A percentile compares a stretch with the other conserved stretches of the same genome.
These are phyloP conservation scores for Pollimyrus isidori DNA, from an alignment of 2,113 vertebrate species.

Conservation along the genomic window DNA sequence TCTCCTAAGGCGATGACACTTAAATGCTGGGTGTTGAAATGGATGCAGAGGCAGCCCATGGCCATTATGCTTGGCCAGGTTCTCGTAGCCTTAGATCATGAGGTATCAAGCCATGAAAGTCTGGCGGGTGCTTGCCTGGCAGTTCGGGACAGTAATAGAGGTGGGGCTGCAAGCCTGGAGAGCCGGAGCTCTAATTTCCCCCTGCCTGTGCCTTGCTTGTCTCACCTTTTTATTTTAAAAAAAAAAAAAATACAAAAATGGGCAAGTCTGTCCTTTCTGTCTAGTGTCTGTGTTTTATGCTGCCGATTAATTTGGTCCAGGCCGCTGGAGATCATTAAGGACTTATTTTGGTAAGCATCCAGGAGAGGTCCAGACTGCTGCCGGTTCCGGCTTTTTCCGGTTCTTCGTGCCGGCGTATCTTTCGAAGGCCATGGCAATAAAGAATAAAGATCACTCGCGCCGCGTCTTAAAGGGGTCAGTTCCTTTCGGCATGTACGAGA, in stretches of 20 bases:
- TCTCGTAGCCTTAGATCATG: not conserved
- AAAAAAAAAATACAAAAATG: not conserved
- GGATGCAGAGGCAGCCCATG: not conserved
- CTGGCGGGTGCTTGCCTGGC: not conserved
- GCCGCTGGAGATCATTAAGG: conserved; percentile 20
- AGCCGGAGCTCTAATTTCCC: not conserved
- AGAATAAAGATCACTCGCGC: not conserved
- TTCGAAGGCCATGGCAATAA: not conserved
- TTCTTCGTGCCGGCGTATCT: not conserved
- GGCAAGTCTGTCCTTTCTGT: conserved; percentile 16
- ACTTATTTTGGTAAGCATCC: not conserved
- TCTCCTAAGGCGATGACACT: not conserved
- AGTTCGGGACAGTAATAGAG: not conserved
- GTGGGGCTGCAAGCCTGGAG: not conserved
- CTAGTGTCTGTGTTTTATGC: conserved; percentile 20
- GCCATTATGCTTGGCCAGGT: not conserved
- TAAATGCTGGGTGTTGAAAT: not conserved
- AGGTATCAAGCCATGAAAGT: not conserved
- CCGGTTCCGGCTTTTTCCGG: not conserved
- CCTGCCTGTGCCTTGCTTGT: not conserved
- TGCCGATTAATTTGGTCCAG: conserved; percentile 20
- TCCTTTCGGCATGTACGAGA: not conserved
- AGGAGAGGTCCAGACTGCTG: not conserved
- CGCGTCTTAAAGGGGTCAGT: not conserved
- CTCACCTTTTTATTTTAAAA: not conserved